A percentile compares a stretch with the other conserved stretches of the same genome.
These are phyloP conservation scores for Aix galericulata DNA, from an alignment of 2,113 vertebrate genomes.

Conservation along the genomic window DNA sequence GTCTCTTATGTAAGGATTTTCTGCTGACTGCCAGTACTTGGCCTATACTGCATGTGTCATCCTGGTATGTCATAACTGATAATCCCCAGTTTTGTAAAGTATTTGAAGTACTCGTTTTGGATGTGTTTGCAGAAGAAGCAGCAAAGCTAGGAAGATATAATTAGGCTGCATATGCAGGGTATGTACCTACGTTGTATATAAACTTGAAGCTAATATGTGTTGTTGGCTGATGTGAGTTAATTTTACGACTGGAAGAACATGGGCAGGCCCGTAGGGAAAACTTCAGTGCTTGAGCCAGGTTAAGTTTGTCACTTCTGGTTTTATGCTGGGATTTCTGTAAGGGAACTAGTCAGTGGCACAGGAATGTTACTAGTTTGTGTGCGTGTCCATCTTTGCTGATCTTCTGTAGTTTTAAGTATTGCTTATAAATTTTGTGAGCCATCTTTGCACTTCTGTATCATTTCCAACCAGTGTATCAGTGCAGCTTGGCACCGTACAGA, in stretches of 20 bases:
- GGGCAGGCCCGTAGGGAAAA: neutral
- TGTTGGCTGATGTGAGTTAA: neutral
- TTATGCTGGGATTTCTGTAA: neutral
- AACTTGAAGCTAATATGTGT: neutral
- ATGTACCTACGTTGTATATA: rapidly evolving
- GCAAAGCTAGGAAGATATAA: neutral
- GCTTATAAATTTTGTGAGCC: neutral
- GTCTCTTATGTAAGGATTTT: neutral
- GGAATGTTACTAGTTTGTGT: neutral
- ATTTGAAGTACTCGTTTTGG: neutral
- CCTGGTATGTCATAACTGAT: neutral
- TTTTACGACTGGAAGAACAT: neutral
- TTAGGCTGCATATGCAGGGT: neutral
- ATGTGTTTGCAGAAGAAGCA: neutral
- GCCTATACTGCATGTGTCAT: neutral
- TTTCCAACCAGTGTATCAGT: neutral
- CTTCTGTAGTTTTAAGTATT: neutral
- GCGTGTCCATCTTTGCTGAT: neutral
- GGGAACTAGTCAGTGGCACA: neutral
- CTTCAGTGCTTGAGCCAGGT: neutral
- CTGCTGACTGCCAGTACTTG: neutral
- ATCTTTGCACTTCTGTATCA: rapidly evolving
- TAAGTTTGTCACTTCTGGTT: neutral
- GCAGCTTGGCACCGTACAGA: neutral
- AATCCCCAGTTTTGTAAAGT: neutral